Percentiles rank a stretch among this genome's conserved stretches.
These are phyloP conservation scores for Volucella inanis DNA, from an alignment of 2,888 invertebrate species.

Conservation along the genomic window DNA sequence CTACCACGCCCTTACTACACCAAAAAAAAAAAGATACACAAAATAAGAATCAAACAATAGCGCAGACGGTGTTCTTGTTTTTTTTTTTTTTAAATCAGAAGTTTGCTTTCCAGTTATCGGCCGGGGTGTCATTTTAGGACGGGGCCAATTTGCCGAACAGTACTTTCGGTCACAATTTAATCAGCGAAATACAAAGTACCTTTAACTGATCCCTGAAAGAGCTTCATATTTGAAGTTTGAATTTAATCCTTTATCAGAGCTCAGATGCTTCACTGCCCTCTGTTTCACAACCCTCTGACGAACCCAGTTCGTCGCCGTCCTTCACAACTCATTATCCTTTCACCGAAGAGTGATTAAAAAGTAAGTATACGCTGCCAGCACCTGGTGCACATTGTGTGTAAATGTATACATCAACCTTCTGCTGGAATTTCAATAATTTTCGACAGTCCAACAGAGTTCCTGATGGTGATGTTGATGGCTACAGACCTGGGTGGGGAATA, in stretches of 20 bases:
- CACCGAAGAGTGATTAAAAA: slow-evolving; percentile 59
- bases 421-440: slow-evolving; percentile 56
- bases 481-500: neutral
- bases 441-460: slow-evolving; percentile 22
- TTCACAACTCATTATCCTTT: slow-evolving; percentile 60
- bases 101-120: neutral
- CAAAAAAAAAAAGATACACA: slow-evolving; percentile 7
- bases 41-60: slow-evolving; percentile 30
- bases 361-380: slow-evolving; percentile 31
- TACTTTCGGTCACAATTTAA: slow-evolving; percentile 19
- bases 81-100: slow-evolving; percentile 26
- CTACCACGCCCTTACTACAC: neutral
- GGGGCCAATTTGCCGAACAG: neutral
- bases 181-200: neutral
- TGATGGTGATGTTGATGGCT: neutral
- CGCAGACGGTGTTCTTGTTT: slow-evolving; percentile 7
- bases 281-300: neutral
- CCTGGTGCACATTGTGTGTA: slow-evolving; percentile 46
- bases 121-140: slow-evolving; percentile 9
- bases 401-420: slow-evolving; percentile 28
- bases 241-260: slow-evolving; percentile 19
- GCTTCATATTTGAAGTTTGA: slow-evolving; percentile 19
- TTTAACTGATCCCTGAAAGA: slow-evolving; percentile 29
- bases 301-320: neutral
- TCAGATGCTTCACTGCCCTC: slow-evolving; percentile 19